Base-by-base conservation (phyloP, 1,140 invertebrate genomes). In the Caenorhabditis brenneri region DNA sequence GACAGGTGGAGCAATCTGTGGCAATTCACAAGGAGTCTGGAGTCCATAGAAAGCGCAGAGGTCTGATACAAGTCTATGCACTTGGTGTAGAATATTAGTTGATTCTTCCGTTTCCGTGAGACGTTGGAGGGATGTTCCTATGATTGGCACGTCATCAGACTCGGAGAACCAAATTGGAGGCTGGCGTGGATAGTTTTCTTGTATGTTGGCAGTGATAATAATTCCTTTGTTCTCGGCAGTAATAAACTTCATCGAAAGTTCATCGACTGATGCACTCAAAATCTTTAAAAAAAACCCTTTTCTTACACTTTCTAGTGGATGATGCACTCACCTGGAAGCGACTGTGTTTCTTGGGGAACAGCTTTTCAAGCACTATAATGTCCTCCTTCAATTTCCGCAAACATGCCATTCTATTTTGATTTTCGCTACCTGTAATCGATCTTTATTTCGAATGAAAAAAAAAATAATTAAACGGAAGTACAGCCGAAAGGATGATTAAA, bases 111-210 rank as follows among this genome's bases (percentile, higher is more conserved):
- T 81, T 91, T 96, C 95, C 90, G 94, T 95, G 85, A 99, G 93
- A 89, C 95, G 95, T 93, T 97, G 95, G 87, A 99, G 95, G 82
- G 96, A 95, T 93, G 95, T 95, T 87, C 96, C 96, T 87, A 99
- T 94, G 91, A 94, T 94, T 27, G 94, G 94, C 2, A 36, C 36
- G 91, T 99, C 97, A 91, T 99, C 97, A 36, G 95, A 96, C 90
- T 99, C 97, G 39, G 96, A 96, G 92, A 99, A 99, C 97, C 97
- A 99, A 87, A 99, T 97, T 65, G 97, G 97, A 55, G 97, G 96
- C 82, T 95, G 96, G 83, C 94, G 95, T 60, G 97, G 97, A 92
- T 99, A 99, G 51, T 96, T 98, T 93, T 99, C 97, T 96, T 98
- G 82, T 48, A 98, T 97, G 93, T 98, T 98, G 83, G 96, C 97